A percentile compares a stretch with the other conserved stretches of the same genome.
These are phyloP conservation scores for Notocelia uddmanniana DNA, from an alignment of 2,888 invertebrate genomes.

Conservation along the genomic window DNA sequence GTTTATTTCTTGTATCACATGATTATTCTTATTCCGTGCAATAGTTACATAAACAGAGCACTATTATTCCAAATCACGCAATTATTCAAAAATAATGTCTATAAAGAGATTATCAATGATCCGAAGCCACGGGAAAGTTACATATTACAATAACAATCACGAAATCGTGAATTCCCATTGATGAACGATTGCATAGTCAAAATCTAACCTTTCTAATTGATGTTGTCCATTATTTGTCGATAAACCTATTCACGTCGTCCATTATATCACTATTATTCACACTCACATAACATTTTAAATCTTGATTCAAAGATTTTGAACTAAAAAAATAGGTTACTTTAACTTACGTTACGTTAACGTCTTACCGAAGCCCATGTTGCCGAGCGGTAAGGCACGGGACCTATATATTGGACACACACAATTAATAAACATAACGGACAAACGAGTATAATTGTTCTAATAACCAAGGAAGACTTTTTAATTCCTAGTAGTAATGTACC, in stretches of 20 bases:
- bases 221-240: not conserved
- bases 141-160: slow-evolving; percentile 16
- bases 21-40: slow-evolving; percentile 4
- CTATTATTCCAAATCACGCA: not conserved
- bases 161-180: slow-evolving; percentile 16
- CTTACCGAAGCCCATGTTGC: too few species aligned
- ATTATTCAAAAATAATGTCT: not conserved
- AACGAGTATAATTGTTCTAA: slow-evolving; percentile 9
- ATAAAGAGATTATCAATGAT: slow-evolving; percentile 2
- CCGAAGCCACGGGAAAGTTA: slow-evolving; percentile 27
- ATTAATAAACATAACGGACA: slow-evolving; percentile 4
- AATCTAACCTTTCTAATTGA: not conserved
- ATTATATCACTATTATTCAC: not conserved
- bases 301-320: too few species aligned
- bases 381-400: too few species aligned
- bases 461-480: slow-evolving; percentile 11
- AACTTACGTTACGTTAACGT: too few species aligned
- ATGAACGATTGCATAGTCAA: not conserved
- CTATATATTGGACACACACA: too few species aligned
- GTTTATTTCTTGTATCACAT: not conserved
- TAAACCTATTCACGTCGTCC: not conserved
- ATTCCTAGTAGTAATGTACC: slow-evolving; percentile 13
- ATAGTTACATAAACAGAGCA: not conserved
- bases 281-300: not conserved
- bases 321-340: not conserved